Base-by-base conservation (phyloP, 2,888 invertebrate genomes). In the Volucella zonaria region DNA sequence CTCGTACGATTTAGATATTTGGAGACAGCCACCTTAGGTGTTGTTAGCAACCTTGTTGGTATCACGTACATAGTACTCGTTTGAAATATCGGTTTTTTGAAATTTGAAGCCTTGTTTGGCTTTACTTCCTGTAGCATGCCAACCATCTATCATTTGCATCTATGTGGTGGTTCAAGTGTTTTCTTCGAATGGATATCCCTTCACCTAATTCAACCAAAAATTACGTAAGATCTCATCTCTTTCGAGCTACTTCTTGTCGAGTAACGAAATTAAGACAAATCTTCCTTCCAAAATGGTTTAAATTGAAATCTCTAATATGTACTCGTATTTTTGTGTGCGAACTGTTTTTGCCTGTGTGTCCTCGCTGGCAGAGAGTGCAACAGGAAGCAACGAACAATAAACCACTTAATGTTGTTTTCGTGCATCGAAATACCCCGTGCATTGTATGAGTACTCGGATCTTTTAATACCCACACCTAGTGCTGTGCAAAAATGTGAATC, bases 321-420 rank as follows among this genome's bases (percentile, higher is more conserved):
- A 6, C 6, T 6, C 6, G 31, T 31, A 31, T 31, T 31, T 31
- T 31, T 31, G 31, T 76, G 80, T 71, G 43, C n/a, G 49, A 18
- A 54, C 15, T 58, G 58, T 56, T 47, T 3, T 31, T 31, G 31
- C 73, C 85, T 71, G 43, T 23, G 23, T 14, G 45, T 38, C 45
- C 47, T 56, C 40, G 38, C 31, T 67, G 15, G 67, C 18, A 43
- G 31, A 64, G 14, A 76, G 68, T 80, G 81, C 85, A 85, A 85
- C 85, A 85, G 85, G 85, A 85, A 85, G 81, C 76, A 81, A 62
- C 71, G 51, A 76, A 85, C 85, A 81, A 85, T 81, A 81, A 62
- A 81, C 81, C 73, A 81, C 81, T 85, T 85, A 85, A 85, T 85
- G 85, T 71, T 85, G 71, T 85, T 85, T 85, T 85, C 85, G 85